These are phyloP conservation scores for Mesembrinibis cayennensis DNA, from an alignment of 2,113 vertebrate species.

Conservation along the genomic window DNA sequence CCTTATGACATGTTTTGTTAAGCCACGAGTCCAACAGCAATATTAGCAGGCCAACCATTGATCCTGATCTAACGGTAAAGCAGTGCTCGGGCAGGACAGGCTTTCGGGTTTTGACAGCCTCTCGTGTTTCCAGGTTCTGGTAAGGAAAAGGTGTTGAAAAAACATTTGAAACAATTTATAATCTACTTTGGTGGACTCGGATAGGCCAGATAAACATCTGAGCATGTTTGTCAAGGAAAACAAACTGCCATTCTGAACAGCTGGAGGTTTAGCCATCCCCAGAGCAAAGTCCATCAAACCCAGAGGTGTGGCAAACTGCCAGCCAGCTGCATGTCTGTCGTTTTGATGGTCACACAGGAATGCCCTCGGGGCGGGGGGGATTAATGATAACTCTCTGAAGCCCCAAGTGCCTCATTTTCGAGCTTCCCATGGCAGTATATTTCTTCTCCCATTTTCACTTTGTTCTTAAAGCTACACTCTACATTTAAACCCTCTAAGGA, in stretches of 20 bases:
- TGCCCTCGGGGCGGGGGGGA: conserved; percentile 14
- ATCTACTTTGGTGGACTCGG: neutral
- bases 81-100: neutral
- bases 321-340: conserved; percentile 8
- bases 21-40: neutral
- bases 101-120: neutral
- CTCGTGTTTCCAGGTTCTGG: neutral
- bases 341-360: conserved; percentile 35
- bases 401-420: conserved; percentile 18
- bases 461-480: conserved; percentile 50
- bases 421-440: conserved; percentile 21
- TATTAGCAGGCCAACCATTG: neutral
- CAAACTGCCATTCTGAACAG: conserved; percentile 2
- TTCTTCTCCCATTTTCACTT: conserved; percentile 55
- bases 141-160: neutral
- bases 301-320: neutral
- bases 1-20: neutral
- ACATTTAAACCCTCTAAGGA: conserved; percentile 56
- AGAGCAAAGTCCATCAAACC: conserved; percentile 31
- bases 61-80: neutral
- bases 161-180: neutral
- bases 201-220: neutral
- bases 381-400: conserved; percentile 50
- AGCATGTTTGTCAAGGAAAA: neutral
- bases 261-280: conserved; percentile 27